A percentile compares a stretch with the other conserved stretches of the same genome.
These are phyloP conservation scores for Lepidurus packardi DNA, from an alignment of 1,140 invertebrate species.

Conservation along the genomic window DNA sequence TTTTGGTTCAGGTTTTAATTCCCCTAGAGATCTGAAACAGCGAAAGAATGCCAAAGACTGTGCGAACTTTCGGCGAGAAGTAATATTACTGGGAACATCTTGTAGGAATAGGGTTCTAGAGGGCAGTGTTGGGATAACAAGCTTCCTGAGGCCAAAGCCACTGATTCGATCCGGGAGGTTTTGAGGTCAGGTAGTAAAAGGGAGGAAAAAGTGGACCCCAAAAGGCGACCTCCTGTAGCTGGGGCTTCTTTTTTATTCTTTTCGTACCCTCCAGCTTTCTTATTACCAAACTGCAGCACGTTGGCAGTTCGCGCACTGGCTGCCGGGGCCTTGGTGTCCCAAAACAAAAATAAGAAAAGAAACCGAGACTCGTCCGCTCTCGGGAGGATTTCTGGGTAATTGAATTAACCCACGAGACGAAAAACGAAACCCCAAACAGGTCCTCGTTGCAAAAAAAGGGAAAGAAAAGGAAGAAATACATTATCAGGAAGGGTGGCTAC, in stretches of 20 bases:
- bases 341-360: background rate
- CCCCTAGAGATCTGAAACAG: background rate
- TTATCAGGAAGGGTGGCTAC: background rate
- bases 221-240: slow-evolving; percentile 6
- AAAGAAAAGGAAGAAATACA: slow-evolving; percentile 11
- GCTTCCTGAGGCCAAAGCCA: background rate
- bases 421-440: slow-evolving; percentile 9
- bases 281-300: slow-evolving; percentile 21
- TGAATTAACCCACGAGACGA: background rate
- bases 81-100: slow-evolving; percentile 1
- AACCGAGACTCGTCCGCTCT: background rate
- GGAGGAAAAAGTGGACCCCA: too few relatives aligned
- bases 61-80: background rate
- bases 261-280: background rate
- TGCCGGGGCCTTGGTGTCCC: background rate
- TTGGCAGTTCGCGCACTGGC: background rate
- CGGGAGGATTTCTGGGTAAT: slow-evolving; percentile 14
- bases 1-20: too few relatives aligned
- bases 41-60: background rate
- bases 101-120: background rate
- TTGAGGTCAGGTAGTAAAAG: background rate
- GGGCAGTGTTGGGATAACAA: slow-evolving; percentile 2
- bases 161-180: background rate
- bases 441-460: slow-evolving; percentile 34
- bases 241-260: background rate